Evolutionary conservation across 2,113 vertebrate genomes (phyloP).

Genomic region (Campylomormyrus tamandua): DNA sequence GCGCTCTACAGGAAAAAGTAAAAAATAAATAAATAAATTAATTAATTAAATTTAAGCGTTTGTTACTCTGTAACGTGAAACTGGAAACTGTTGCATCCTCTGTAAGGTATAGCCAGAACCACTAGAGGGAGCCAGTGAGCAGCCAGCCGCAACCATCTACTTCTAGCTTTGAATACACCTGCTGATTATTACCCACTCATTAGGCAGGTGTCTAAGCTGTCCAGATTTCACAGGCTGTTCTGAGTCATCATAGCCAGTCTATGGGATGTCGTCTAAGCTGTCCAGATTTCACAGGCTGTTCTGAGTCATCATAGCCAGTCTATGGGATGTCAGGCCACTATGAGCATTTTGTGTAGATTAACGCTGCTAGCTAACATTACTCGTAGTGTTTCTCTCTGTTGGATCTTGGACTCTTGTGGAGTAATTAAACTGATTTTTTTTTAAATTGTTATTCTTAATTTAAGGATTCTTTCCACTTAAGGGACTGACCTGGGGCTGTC

Average conservation of each 20-base stretch:
- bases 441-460: too few species aligned
- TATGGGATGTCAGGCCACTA: neutral
- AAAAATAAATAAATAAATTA: neutral
- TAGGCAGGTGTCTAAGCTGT: neutral
- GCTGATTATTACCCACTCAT: neutral
- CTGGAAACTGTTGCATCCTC: neutral
- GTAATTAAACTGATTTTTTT: too few species aligned
- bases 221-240: neutral
- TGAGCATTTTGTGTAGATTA: neutral
- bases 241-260: neutral
- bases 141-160: neutral
- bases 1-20: neutral
- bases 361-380: neutral
- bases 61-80: neutral
- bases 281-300: neutral
- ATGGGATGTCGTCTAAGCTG: neutral
- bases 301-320: neutral
- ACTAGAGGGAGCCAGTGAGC: neutral
- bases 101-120: neutral
- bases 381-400: neutral
- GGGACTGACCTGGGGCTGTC: neutral
- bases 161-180: neutral
- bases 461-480: neutral
- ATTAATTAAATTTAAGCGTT: neutral
- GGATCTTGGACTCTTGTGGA: neutral